These are phyloP conservation scores for Ambastaia sidthimunki DNA, from an alignment of 2,797 vertebrate species.

Conservation along the genomic window DNA sequence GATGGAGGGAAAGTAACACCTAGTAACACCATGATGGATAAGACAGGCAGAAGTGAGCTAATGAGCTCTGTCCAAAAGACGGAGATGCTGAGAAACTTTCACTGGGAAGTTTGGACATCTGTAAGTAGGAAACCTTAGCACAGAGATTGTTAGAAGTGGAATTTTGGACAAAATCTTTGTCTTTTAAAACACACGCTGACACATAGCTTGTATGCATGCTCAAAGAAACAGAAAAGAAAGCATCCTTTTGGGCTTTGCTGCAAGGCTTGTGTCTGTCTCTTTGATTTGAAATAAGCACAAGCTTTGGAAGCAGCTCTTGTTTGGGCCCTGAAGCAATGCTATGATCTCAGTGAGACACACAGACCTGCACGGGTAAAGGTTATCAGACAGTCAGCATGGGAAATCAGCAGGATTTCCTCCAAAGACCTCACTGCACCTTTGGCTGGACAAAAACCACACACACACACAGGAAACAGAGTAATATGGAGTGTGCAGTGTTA, in stretches of 20 bases:
- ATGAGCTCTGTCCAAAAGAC: conserved; percentile 53
- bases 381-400: conserved; percentile 33
- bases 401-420: conserved; percentile 10
- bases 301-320: conserved; percentile 34
- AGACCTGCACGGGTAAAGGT: conserved; percentile 44
- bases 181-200: conserved; percentile 23
- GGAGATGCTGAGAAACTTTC: conserved; percentile 3
- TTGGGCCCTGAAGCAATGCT: conserved; percentile 40
- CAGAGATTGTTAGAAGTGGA: conserved; percentile 37
- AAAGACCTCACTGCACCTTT: conserved; percentile 5
- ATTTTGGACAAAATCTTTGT: conserved; percentile 24
- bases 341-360: conserved; percentile 35
- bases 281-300: conserved; percentile 50
- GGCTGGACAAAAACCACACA: neutral
- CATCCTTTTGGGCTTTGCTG: conserved; percentile 12
- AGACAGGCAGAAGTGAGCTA: conserved; percentile 55
- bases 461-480: neutral
- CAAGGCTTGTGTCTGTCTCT: conserved; percentile 34
- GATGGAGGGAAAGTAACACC: conserved; percentile 11
- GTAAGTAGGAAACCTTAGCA: conserved; percentile 17
- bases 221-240: neutral
- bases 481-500: too few species aligned
- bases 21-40: conserved; percentile 53
- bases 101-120: conserved; percentile 51
- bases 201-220: neutral